Conservation (phyloP, 2,888 invertebrate species). For the Caenorhabditis angaria region DNA sequence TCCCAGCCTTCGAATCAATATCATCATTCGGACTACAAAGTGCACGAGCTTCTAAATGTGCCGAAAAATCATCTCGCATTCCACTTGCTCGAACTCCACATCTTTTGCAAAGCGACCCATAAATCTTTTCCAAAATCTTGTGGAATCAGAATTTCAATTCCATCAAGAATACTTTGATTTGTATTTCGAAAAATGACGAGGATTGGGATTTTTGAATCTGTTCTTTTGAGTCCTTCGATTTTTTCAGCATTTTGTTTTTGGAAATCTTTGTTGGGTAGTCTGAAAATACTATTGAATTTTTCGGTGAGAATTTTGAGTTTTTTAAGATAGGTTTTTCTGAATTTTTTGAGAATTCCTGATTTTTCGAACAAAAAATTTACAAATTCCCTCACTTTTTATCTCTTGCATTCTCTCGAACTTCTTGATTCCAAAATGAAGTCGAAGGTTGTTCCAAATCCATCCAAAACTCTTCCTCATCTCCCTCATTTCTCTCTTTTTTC, state of each 20-base stretch:
- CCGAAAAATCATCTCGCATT: constrained; percentile 53
- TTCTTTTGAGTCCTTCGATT: constrained; percentile 32
- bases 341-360: not conserved
- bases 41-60: constrained; percentile 52
- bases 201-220: constrained; percentile 47
- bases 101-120: constrained; percentile 63
- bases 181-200: constrained; percentile 40
- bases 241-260: constrained; percentile 28
- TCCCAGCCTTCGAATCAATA: constrained; percentile 48
- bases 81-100: constrained; percentile 59
- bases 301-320: not conserved
- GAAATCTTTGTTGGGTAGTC: constrained; percentile 23
- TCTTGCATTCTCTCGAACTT: constrained; percentile 13
- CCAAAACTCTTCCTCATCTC: constrained; percentile 5
- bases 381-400: constrained; percentile 10
- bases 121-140: constrained; percentile 56
- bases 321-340: not conserved
- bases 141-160: constrained; percentile 51
- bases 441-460: not conserved
- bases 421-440: constrained; percentile 23
- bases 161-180: constrained; percentile 34
- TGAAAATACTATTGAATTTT: not conserved
- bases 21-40: constrained; percentile 56
- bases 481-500: not conserved
- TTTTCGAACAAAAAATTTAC: not conserved